Evolutionary conservation across 2,113 vertebrate species (phyloP), one percentile per base, ranked within the genome.

Genomic region (Xiphorhynchus elegans): DNA sequence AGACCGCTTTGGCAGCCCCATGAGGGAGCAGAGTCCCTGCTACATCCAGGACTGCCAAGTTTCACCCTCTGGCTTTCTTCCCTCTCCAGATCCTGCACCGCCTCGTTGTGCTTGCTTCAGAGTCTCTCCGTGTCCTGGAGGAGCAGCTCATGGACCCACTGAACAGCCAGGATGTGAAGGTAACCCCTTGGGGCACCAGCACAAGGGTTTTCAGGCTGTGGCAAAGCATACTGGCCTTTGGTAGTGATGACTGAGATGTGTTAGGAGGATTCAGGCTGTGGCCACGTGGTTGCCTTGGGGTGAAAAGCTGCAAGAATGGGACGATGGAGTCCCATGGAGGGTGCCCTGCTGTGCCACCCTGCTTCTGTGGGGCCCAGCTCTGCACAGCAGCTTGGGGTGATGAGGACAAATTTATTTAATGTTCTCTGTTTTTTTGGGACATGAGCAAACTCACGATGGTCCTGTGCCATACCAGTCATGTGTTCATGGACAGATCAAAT

Each of bases 31-130:
- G 5, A 0, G 3, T 72, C 15, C 17, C 42, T 46, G 31, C 67
- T 60, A 2, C 10, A 11, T 55, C 5, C 11, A 60, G 29, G 28
- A 6, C 12, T 66, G 58, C 2, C 0, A 1, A 7, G 28, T 62
- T 85, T 90, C 15, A 80, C 21, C 9, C 13, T 60, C 17, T 50
- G 28, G 4, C 9, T 67, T 66, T 58, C 7, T 66, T 77, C 19
- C 3, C 7, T 56, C 49, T 60, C 31, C 93, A 99, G 99, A 98
- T 99, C 81, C 97, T 99, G 68, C 99, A 99, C 88, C 98, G 98
- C 62, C 96, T 98, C 10, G 75, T 99, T 3, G 77, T 98, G 35
- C 97, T 99, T 39, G 99, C 99, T 29, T 97, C 97, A 0, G 98
- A 99, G 95, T 99, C 99, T 58, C 97, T 99, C 8, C 98, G 96